A percentile compares a stretch with the other conserved stretches of the same genome.
phyloP scores from a whole-genome alignment of 2,888 invertebrate species.

The Tiliacea aurago region DNA sequence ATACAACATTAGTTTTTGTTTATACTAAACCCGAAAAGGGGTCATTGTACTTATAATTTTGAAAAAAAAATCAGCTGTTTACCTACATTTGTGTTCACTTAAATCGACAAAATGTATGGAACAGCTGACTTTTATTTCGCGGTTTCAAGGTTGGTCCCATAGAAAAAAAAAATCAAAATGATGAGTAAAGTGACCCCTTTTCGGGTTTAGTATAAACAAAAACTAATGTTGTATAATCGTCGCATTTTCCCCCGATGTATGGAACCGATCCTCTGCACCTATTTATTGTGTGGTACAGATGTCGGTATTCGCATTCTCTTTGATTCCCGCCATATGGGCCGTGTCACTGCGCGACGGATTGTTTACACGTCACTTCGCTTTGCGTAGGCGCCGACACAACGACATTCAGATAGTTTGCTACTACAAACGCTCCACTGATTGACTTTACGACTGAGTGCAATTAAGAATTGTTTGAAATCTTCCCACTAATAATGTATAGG shows the following conservation, averaged over 20 bases:
- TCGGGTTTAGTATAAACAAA: too few relatives aligned
- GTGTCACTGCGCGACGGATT: constrained; percentile 41
- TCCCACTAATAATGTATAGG: constrained; percentile 18
- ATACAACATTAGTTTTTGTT: too few relatives aligned
- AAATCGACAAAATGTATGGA: too few relatives aligned
- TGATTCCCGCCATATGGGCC: constrained; percentile 45
- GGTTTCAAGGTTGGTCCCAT: too few relatives aligned
- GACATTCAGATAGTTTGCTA: constrained; percentile 33
- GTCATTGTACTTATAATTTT: too few relatives aligned
- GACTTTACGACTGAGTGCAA: constrained; percentile 55
- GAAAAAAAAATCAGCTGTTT: too few relatives aligned
- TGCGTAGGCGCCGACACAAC: constrained; percentile 44
- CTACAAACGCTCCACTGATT: constrained; percentile 48
- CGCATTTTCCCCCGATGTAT: not conserved
- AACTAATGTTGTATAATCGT: too few relatives aligned
- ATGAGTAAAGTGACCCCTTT: too few relatives aligned
- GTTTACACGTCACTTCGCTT: constrained; percentile 54
- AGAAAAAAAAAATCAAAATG: too few relatives aligned
- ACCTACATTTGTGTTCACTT: too few relatives aligned
- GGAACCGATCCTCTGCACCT: not conserved
- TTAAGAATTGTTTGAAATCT: constrained; percentile 58
- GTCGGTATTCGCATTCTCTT: constrained; percentile 24
- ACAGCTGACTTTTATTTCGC: too few relatives aligned
- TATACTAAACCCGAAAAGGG: too few relatives aligned
- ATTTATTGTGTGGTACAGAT: not conserved